Evolutionary conservation across 37 sponge, comb jelly and placozoan species (phyloP), one percentile per base, ranked within the genome.

Genomic region (Chondrosia reniformis): DNA sequence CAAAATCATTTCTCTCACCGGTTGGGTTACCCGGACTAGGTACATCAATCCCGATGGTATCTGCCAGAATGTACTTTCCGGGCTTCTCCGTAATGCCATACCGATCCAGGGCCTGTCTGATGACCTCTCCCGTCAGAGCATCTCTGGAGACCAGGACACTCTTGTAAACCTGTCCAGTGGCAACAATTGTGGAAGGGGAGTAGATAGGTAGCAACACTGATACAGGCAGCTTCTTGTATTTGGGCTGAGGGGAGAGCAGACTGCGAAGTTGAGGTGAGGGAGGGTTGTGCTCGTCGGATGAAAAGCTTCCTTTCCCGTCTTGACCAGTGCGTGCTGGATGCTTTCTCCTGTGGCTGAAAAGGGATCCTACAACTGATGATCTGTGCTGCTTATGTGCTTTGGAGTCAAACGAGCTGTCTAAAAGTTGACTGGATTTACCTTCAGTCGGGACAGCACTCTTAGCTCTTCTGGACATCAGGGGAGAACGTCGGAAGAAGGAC

Each of bases 121-220:
- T 83, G 41, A 91, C 87, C 13, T 91, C 87, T 31, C 1, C 7
- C 1, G 87, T 83, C 4, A 77, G 56, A 28, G 84, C 67, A 19
- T 67, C 71, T 78, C 86, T 78, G 32, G 91, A 86, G 2, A 91
- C 87, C 24, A 91, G 64, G 9, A 91, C 84, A 15, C 84, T 86
- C 69, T 91, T 91, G 81, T 86, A 91, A 31, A 84, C 52, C 63
- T 76, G 84, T 7, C 72, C 56, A 32, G 77, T 40, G 8, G 58
- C 41, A 3, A 56, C 58, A 0, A 40, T 76, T 36, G 36, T 57
- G 9, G 58, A 22, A 40, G 57, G 42, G 33, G 37, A 57, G 57
- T 34, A 76, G 17, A 39, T 57, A 0, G 34, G 57, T 57, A 40
- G 40, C 38, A 77, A 63, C 1, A 24, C 33, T n/a, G 43, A 77